Conservation (phyloP, 2,888 invertebrate genomes). For the Microchrysa polita region DNA sequence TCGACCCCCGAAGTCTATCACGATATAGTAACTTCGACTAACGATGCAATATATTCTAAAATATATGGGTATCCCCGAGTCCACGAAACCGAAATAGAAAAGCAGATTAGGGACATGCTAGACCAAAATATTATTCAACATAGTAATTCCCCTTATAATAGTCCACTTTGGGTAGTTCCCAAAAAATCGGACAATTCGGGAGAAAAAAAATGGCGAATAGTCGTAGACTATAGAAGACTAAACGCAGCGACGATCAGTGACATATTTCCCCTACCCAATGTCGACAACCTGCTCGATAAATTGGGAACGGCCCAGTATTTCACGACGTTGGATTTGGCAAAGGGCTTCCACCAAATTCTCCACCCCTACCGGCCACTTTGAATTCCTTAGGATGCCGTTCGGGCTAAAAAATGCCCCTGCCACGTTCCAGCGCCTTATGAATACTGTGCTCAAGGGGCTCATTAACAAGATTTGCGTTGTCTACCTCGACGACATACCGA, state of each 20-base stretch:
- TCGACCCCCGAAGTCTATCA: too few relatives aligned
- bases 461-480: not conserved
- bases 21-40: too few relatives aligned
- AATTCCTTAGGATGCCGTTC: not conserved
- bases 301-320: too few relatives aligned
- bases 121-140: slow-evolving; percentile 5
- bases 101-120: slow-evolving; percentile 4
- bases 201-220: not conserved
- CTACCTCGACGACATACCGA: too few relatives aligned
- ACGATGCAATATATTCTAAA: too few relatives aligned
- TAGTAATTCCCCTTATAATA: slow-evolving; percentile 14
- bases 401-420: too few relatives aligned
- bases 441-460: not conserved
- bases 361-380: not conserved
- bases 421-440: not conserved
- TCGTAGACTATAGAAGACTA: slow-evolving; percentile 12
- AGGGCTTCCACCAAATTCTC: not conserved
- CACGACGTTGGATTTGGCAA: too few relatives aligned
- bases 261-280: slow-evolving; percentile 7
- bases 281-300: slow-evolving; percentile 44
- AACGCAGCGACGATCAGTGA: slow-evolving; percentile 13
- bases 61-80: too few relatives aligned
- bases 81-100: slow-evolving; percentile 7
- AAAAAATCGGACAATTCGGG: slow-evolving; percentile 17
- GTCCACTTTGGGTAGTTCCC: slow-evolving; percentile 30